These are phyloP conservation scores for Cavia aperea DNA, from an alignment of 2,113 vertebrate species.

Conservation along the genomic window DNA sequence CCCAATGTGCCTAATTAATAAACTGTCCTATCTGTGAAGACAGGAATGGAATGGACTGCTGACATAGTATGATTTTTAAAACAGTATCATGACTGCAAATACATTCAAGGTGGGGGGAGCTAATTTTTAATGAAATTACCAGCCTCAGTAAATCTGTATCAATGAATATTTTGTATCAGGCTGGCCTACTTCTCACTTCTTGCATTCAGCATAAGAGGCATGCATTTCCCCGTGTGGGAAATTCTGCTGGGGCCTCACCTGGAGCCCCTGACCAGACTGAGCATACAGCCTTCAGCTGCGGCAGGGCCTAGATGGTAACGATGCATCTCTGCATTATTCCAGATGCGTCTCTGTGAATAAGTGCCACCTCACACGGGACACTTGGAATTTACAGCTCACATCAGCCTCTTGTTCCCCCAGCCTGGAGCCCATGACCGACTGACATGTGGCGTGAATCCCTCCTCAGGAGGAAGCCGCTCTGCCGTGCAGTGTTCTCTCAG, in stretches of 20 bases:
- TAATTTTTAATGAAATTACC: neutral
- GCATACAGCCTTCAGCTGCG: neutral
- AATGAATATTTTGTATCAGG: neutral
- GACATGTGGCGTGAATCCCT: no score
- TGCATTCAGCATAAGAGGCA: neutral
- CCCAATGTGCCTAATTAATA: neutral
- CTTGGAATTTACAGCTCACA: neutral
- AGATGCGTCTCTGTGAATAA: neutral
- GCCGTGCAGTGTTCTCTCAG: neutral
- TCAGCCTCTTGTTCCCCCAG: no score
- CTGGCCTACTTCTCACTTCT: neutral
- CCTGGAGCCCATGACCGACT: neutral
- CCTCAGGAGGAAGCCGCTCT: neutral
- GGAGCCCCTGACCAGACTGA: neutral
- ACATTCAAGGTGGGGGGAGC: neutral
- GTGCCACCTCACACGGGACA: neutral
- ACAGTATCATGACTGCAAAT: neutral
- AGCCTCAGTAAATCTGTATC: neutral
- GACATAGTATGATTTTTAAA: neutral
- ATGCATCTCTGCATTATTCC: fast-evolving
- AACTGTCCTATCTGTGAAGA: no score
- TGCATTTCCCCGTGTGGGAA: neutral
- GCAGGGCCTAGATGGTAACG: neutral
- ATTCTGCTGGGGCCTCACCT: neutral
- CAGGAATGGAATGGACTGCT: neutral